phyloP scores from a whole-genome alignment of 2,797 vertebrate genomes.

The Schizothorax lantsangensis region DNA sequence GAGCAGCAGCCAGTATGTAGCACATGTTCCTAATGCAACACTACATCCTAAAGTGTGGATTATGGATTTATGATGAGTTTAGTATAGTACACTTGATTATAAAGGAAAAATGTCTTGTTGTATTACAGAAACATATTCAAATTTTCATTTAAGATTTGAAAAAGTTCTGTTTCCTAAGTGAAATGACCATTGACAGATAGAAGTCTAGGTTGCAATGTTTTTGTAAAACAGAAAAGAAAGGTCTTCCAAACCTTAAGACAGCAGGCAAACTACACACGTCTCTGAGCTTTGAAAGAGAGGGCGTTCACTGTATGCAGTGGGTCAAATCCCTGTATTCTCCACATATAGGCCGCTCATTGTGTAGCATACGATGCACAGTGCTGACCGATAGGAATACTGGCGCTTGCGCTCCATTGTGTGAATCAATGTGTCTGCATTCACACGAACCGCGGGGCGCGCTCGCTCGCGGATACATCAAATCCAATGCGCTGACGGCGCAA shows the following conservation, averaged over 20 bases:
- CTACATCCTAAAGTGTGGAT: neutral
- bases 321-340: slow-evolving; percentile 74
- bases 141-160: neutral
- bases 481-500: slow-evolving; percentile 74
- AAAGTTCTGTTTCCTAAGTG: neutral
- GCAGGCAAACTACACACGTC: neutral
- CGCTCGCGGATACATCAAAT: slow-evolving; percentile 47
- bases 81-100: neutral
- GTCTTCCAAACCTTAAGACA: neutral
- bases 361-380: slow-evolving; percentile 72
- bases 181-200: neutral
- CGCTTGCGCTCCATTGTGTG: slow-evolving; percentile 51
- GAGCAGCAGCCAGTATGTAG: neutral
- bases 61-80: neutral
- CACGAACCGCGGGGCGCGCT: slow-evolving; percentile 52
- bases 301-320: slow-evolving; percentile 8
- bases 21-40: slow-evolving; percentile 47
- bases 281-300: neutral
- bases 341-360: slow-evolving; percentile 72
- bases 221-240: neutral
- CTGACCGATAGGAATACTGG: slow-evolving; percentile 78
- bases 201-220: neutral
- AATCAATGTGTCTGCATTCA: slow-evolving; percentile 60
- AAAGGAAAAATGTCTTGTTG: neutral
- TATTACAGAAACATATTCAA: neutral